Percentiles rank a stretch among this genome's conserved stretches.
phyloP scores from a whole-genome alignment of 2,888 invertebrate species.

The Dyspetes luteomarginatus region DNA sequence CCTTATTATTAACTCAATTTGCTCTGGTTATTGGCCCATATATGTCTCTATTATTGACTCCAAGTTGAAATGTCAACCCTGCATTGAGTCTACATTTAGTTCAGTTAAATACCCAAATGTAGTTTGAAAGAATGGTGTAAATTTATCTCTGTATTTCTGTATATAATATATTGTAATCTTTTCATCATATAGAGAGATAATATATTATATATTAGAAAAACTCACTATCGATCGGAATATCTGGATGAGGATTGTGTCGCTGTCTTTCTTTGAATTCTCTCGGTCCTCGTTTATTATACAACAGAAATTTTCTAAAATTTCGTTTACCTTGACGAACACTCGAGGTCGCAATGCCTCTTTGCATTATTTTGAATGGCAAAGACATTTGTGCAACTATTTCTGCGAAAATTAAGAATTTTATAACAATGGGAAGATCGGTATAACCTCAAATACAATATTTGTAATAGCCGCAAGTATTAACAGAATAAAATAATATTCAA shows the following conservation, averaged over 20 bases:
- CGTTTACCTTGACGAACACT: conserved; percentile 87
- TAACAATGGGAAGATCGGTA: neutral
- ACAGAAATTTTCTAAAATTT: conserved; percentile 92
- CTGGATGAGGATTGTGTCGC: conserved; percentile 84
- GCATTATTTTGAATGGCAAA: conserved; percentile 77
- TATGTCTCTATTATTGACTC: too few relatives aligned
- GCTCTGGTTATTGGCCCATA: too few relatives aligned
- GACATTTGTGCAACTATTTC: conserved; percentile 67
- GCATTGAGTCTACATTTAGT: too few relatives aligned
- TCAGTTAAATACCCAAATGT: too few relatives aligned
- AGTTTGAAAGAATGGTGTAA: neutral
- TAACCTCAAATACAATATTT: conserved; percentile 16
- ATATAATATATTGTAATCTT: too few relatives aligned
- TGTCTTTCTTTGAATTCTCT: conserved; percentile 87
- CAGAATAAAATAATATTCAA: neutral
- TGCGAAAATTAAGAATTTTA: neutral
- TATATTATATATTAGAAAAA: too few relatives aligned
- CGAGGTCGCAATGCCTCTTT: conserved; percentile 85
- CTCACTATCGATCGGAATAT: conserved; percentile 88
- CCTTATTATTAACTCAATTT: too few relatives aligned
- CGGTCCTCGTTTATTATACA: conserved; percentile 91
- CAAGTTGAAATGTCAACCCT: too few relatives aligned
- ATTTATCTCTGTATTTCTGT: neutral
- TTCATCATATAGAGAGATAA: too few relatives aligned
- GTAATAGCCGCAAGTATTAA: neutral